Evolutionary conservation across 2,113 vertebrate genomes (phyloP), one percentile per base, ranked within the genome.

Genomic region (Podarcis raffonei): DNA sequence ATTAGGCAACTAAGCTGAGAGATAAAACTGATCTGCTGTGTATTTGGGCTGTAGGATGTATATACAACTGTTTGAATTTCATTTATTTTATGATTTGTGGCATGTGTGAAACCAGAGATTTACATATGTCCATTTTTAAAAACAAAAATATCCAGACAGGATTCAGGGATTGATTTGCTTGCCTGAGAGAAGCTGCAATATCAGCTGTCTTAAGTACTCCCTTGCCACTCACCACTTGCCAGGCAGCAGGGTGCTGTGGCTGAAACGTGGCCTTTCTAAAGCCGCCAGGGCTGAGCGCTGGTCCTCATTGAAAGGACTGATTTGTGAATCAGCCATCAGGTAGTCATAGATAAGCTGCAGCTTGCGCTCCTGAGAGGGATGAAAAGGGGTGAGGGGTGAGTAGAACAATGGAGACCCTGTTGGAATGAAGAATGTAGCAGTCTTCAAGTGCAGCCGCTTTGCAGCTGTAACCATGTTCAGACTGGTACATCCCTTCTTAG

Each of bases 341-440:
- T 68, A 77, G 59, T 83, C 72, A 88, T 88, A 77, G 71, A 83
- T 68, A 88, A 88, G 57, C 59, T 83, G 57, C 59, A 88, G n/a
- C 15, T 88, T 88, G 81, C 87, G 81, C 15, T 88, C 81, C 87
- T 88, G 72, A 48, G 22, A 30, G 57, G 69, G 48, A 16, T 65
- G 32, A 20, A 25, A 13, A 62, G 18, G 27, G 18, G 39, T 39
- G 39, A 5, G 6, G 12, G 30, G 69, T 68, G 30, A 35, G 32
- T 18, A 32, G 39, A 83, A 42, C 18, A 75, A 75, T 9, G n/a
- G 39, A 83, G 11, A 72, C 4, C 6, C 57, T 83, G 18, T 83
- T 18, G 76, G 30, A 42, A 42, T 16, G 22, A 22, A 83, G 39
- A 53, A 76, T 53, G 37, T 13, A 83, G 22, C 30, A 5, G 7